Conservation (phyloP, 53 echinoderm and acorn worm species). For the Arbacia lixula region DNA sequence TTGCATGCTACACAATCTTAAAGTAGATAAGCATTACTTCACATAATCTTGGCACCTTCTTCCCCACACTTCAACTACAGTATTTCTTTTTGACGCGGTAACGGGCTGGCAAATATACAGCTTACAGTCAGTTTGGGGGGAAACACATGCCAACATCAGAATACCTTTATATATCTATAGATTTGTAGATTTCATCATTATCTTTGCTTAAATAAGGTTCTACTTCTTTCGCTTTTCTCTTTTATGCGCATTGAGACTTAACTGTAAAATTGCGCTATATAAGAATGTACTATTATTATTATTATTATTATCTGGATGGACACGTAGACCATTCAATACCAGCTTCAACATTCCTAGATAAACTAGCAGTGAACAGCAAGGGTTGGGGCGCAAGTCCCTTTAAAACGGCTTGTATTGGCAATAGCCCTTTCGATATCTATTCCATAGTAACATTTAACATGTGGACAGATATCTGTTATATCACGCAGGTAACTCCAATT, state of each 20-base stretch:
- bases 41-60: background rate
- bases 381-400: background rate
- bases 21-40: constrained; percentile 1
- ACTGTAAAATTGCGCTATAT: no score
- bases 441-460: background rate
- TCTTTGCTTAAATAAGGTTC: no score
- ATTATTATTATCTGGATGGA: no score
- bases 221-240: no score
- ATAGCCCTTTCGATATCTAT: background rate
- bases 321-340: background rate
- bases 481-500: background rate
- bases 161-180: background rate
- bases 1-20: background rate
- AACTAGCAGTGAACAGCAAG: background rate
- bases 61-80: constrained; percentile 4
- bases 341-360: background rate
- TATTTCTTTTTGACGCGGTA: background rate
- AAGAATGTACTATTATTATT: no score
- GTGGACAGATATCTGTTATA: background rate
- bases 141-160: background rate
- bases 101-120: constrained; percentile 1
- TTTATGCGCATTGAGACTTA: no score
- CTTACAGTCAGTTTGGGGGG: background rate
- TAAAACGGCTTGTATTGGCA: background rate
- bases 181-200: no score